A percentile compares a stretch with the other conserved stretches of the same genome.
Conservation (phyloP, 2,888 invertebrate genomes). For the Actias luna region DNA sequence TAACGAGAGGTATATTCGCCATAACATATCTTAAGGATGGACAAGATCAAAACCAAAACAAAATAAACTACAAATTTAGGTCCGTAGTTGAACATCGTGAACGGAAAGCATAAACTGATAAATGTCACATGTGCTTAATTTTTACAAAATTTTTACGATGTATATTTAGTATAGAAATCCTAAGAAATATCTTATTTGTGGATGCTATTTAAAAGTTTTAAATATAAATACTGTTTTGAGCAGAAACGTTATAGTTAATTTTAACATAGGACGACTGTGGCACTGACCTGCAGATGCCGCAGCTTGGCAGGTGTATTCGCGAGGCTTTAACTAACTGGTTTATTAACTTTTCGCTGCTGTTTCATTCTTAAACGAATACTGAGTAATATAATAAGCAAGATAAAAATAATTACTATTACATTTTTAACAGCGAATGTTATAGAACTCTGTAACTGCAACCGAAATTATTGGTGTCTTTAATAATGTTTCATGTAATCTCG, state of each 20-base stretch:
- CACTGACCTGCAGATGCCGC: constrained; percentile 27
- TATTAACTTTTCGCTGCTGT: constrained; percentile 31
- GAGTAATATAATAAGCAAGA: neutral
- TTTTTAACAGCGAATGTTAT: too few relatives aligned
- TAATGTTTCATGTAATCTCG: too few relatives aligned
- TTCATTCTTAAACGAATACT: constrained; percentile 11
- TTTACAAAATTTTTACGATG: too few relatives aligned
- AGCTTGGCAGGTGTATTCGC: constrained; percentile 52
- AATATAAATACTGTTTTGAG: neutral
- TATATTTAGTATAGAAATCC: too few relatives aligned
- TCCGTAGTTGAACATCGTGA: constrained; percentile 27
- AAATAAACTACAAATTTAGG: neutral
- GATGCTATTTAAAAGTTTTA: neutral
- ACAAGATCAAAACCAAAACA: neutral
- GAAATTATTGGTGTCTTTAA: too few relatives aligned
- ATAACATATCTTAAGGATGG: neutral
- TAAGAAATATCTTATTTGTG: too few relatives aligned
- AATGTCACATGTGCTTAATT: too few relatives aligned
- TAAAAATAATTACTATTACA: neutral
- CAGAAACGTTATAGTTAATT: neutral
- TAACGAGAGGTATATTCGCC: neutral
- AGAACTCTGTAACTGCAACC: too few relatives aligned
- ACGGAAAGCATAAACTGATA: constrained; percentile 55
- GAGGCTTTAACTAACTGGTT: constrained; percentile 35
- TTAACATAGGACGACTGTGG: constrained; percentile 28